Evolutionary conservation across 37 sponge, comb jelly and placozoan genomes (phyloP), one percentile per base, ranked within the genome.

Genomic region (Cliona cf. orientalis): DNA sequence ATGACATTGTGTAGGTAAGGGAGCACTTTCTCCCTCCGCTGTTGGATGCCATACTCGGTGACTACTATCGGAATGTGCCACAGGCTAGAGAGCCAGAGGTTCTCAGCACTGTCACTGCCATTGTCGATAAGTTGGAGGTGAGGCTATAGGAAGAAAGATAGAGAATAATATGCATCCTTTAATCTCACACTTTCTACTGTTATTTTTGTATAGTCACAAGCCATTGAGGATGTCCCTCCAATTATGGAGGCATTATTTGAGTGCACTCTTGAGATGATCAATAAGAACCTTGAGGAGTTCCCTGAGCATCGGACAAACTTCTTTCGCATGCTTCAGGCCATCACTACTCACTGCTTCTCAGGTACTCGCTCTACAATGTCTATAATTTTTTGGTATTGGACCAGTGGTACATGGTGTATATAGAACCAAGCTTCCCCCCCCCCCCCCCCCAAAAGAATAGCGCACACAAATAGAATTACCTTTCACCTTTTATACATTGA

Each of bases 231-330:
- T 35, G 76, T 98, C 26, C 94, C 96, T 37, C 74, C 88, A 12
- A 91, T 98, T 2, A 46, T 98, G 57, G 92, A 93, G 29, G 94
- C 99, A 22, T 78, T 95, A 60, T 98, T 98, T 70, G 92, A 98
- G 81, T 98, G 99, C 58, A 98, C 99, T 25, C 89, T 98, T 46
- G 94, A 95, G 37, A 98, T 98, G 99, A 93, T 98, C 58, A 98
- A 93, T 78, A 96, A 93, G 58, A 87, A 98, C 74, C 71, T 94
- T 60, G 92, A 95, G 65, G 89, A 91, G 34, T 98, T 86, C 66
- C 99, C 99, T 44, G 99, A 98, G 46, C 99, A 98, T 80, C 81
- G 99, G 33, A 89, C 76, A 12, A 93, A 96, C 91, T 98, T 98
- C 85, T 98, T 92, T 80, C 63, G 74, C 34, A 83, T 98, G 92